Evolutionary conservation across 2,113 vertebrate genomes (phyloP), one percentile per base, ranked within the genome.

Genomic region (Carlito syrichta): DNA sequence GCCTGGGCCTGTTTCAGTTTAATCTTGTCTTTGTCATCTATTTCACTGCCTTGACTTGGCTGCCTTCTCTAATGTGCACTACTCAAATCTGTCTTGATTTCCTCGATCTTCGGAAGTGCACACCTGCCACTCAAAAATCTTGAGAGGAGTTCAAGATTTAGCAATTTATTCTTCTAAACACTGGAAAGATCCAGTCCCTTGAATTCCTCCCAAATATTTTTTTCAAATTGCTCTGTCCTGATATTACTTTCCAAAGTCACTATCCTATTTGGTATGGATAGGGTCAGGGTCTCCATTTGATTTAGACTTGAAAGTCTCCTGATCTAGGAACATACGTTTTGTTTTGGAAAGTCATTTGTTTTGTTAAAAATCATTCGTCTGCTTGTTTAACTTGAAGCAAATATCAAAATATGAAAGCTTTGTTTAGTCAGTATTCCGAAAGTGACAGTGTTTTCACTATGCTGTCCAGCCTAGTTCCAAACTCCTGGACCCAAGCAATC

Each of bases 101-200:
- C 20, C 74, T 84, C 92, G 35, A 62, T 95, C 40, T 90, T 95
- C 60, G 43, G 52, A 95, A 92, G 30, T 58, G 25, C 52, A 96
- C 76, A 90, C 69, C 87, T 90, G 71, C 74, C 76, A 89, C 76
- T 96, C 71, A 81, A 78, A 58, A 85, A 82, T 73, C 92, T 96
- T 68, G 58, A 94, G 71, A 94, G 85, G 27, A 95, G 54, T 83
- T 84, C 7, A 86, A 85, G 50, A 89, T 78, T 90, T 96, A 88
- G 58, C 2, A 84, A 74, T 94, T 91, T 84, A 54, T 23, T 63
- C 84, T 87, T 93, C 91, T 84, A 71, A 96, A 93, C 30, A 38
- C 77, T 85, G 60, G 20, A n/a, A n/a, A 48, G 38, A 93, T 71
- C 84, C 58, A 43, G 58, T 40, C 11, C 54, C 81, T 95, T 85